phyloP scores from a whole-genome alignment of 1,140 invertebrate species.

The Asbolus verrucosus region DNA sequence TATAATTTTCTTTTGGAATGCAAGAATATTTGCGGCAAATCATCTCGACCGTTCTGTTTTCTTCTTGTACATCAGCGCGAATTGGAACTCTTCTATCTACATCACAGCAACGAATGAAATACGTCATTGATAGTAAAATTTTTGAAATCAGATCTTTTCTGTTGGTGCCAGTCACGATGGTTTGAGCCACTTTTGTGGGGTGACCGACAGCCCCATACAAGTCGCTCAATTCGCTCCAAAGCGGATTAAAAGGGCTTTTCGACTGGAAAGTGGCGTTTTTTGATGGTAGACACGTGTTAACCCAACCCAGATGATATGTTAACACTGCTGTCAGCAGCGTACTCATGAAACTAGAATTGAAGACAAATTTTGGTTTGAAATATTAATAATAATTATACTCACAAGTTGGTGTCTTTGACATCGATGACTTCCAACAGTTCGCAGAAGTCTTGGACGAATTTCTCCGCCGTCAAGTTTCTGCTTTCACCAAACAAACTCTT shows the following conservation, averaged over 20 bases:
- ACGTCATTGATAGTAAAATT: slow-evolving; percentile 79
- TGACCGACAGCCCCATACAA: slow-evolving; percentile 85
- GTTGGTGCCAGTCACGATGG: slow-evolving; percentile 81
- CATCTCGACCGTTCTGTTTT: slow-evolving; percentile 54
- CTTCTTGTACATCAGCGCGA: slow-evolving; percentile 52
- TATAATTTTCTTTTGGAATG: slow-evolving; percentile 59
- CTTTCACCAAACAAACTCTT: slow-evolving; percentile 32
- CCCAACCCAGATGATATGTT: slow-evolving; percentile 92
- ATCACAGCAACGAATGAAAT: slow-evolving; percentile 85
- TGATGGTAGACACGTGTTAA: slow-evolving; percentile 75
- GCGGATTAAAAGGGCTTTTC: slow-evolving; percentile 77
- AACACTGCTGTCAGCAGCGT: slow-evolving; percentile 88
- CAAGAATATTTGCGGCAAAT: slow-evolving; percentile 56
- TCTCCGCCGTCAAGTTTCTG: slow-evolving; percentile 61
- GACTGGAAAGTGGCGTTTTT: slow-evolving; percentile 54
- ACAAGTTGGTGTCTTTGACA: slow-evolving; percentile 87
- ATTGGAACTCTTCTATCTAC: slow-evolving; percentile 66
- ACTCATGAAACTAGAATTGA: slow-evolving; percentile 85
- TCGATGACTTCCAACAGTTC: slow-evolving; percentile 73
- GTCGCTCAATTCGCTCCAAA: slow-evolving; percentile 89
- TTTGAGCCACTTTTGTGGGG: slow-evolving; percentile 80
- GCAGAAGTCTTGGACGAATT: slow-evolving; percentile 72
- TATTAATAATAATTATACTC: too few relatives aligned
- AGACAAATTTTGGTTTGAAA: slow-evolving; percentile 12
- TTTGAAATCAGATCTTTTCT: slow-evolving; percentile 74